Base-by-base conservation (phyloP, 1,140 invertebrate genomes). In the Saccostrea echinata region DNA sequence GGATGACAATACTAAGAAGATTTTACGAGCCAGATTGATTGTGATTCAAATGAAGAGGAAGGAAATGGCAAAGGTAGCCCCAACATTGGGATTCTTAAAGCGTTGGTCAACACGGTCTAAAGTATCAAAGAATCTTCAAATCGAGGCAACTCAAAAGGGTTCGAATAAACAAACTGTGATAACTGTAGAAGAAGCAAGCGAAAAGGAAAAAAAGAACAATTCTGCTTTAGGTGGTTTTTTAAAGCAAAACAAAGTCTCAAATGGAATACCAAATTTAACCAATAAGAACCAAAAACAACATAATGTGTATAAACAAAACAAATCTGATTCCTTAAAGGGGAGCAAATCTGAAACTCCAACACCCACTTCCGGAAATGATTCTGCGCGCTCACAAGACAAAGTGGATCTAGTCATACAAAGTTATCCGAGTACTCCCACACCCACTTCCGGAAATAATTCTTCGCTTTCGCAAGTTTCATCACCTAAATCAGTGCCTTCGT, bases 11-110 rank as follows among this genome's bases (percentile, higher is more conserved):
- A 76, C 68, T 3, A 76, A 76, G 27, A 76, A 76, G 27, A 76
- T 76, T 16, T 30, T 76, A 76, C 68, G 68, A 12, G 68, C 68
- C 4, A 30, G 68, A 76, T 13, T 76, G 9, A 76, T 76, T 16
- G 30, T 76, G 11, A 76, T 76, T 76, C 68, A 76, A 33, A 76
- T 76, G 68, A 76, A 76, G 27, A 27, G 68, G 27, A 76, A 76
- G 4, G 68, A 76, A 13, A 76, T 76, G 68, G 68, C 68, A 8
- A 76, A 76, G 16, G 24, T 27, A 12, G 68, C 68, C 24, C 68
- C 68, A 30, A 16, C 68, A 4, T 18, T 76, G 16, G 30, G 30
- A 3, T 30, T 76, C 27, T 76, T 76, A 11, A 76, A 76, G 16
- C 24, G 30, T 16, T 76, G 68, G 68, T 76, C 68, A 1, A 30